Conservation (phyloP, 2,888 invertebrate species). For the Dastarcus helophoroides region DNA sequence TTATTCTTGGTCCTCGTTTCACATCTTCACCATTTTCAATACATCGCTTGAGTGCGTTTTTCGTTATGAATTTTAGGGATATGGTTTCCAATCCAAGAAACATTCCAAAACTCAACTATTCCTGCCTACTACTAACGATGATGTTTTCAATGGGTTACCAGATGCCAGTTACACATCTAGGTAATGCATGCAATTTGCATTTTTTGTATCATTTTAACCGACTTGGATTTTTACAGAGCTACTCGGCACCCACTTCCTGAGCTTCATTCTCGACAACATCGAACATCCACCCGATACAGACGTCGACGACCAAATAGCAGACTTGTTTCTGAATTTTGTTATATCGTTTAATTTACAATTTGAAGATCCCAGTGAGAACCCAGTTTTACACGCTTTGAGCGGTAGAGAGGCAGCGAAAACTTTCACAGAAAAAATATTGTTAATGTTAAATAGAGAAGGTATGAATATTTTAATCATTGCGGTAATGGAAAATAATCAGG, state of each 20-base stretch:
- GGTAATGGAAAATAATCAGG: conserved; percentile 1
- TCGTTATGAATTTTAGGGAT: conserved; percentile 44
- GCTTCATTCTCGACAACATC: conserved; percentile 68
- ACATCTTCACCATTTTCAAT: background rate
- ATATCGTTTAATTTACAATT: conserved; percentile 88
- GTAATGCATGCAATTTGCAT: too few relatives aligned
- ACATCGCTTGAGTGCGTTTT: background rate
- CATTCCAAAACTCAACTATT: conserved; percentile 69
- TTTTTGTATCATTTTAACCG: conserved; percentile 1
- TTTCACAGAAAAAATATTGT: conserved; percentile 81
- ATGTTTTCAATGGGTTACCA: conserved; percentile 84
- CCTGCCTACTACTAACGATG: conserved; percentile 74
- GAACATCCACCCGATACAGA: conserved; percentile 72
- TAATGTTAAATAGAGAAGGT: conserved; percentile 87
- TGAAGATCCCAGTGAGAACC: conserved; percentile 51
- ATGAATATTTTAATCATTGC: conserved; percentile 10
- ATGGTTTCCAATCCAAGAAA: conserved; percentile 71
- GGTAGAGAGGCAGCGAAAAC: conserved; percentile 64
- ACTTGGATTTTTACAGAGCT: conserved; percentile 50
- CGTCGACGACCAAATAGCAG: conserved; percentile 73
- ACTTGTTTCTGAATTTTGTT: conserved; percentile 71
- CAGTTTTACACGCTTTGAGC: conserved; percentile 59
- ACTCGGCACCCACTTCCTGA: conserved; percentile 70
- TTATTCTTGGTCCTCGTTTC: too few relatives aligned
- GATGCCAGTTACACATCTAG: conserved; percentile 80